These are phyloP conservation scores for Mesorhabditis sp. DNA, from an alignment of 2,888 invertebrate species.

Conservation along the genomic window DNA sequence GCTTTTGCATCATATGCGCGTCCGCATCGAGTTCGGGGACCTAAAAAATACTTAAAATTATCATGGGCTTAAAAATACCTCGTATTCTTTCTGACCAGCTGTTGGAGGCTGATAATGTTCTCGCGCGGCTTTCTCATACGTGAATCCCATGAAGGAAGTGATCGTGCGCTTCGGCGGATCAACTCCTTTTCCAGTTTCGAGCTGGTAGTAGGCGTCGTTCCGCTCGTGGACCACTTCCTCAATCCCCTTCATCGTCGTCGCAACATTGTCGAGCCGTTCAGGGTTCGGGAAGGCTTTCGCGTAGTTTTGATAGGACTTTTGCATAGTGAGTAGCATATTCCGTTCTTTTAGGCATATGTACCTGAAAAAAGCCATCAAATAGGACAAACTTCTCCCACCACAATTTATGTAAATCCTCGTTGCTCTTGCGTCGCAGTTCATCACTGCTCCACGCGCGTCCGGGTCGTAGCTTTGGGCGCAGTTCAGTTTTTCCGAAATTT, in stretches of 20 bases:
- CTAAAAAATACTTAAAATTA: slow-evolving; percentile 3
- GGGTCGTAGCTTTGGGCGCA: slow-evolving; percentile 44
- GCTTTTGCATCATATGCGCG: slow-evolving; percentile 53
- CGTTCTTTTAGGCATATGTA: slow-evolving; percentile 84
- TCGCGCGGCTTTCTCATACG: slow-evolving; percentile 44
- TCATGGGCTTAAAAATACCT: slow-evolving; percentile 16
- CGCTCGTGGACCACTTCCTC: slow-evolving; percentile 85
- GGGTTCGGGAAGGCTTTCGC: slow-evolving; percentile 49
- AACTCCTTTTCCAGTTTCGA: slow-evolving; percentile 80
- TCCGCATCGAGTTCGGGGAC: slow-evolving; percentile 54
- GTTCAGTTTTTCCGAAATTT: slow-evolving; percentile 39
- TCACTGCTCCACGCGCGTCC: slow-evolving; percentile 74
- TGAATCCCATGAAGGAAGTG: slow-evolving; percentile 54
- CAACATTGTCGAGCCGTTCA: slow-evolving; percentile 53
- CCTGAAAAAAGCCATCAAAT: slow-evolving; percentile 62
- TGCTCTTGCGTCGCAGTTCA: slow-evolving; percentile 89
- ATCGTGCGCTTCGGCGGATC: slow-evolving; percentile 42
- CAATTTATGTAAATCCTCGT: slow-evolving; percentile 88
- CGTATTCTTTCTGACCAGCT: slow-evolving; percentile 47
- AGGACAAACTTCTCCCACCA: slow-evolving; percentile 69
- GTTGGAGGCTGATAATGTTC: slow-evolving; percentile 43
- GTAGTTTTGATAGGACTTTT: slow-evolving; percentile 67
- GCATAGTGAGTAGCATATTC: slow-evolving; percentile 95
- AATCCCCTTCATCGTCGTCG: slow-evolving; percentile 81
- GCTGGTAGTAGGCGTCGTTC: slow-evolving; percentile 79